Base-by-base conservation (phyloP, 1,140 invertebrate genomes). In the Pseudomyrmex flavicornis region DNA sequence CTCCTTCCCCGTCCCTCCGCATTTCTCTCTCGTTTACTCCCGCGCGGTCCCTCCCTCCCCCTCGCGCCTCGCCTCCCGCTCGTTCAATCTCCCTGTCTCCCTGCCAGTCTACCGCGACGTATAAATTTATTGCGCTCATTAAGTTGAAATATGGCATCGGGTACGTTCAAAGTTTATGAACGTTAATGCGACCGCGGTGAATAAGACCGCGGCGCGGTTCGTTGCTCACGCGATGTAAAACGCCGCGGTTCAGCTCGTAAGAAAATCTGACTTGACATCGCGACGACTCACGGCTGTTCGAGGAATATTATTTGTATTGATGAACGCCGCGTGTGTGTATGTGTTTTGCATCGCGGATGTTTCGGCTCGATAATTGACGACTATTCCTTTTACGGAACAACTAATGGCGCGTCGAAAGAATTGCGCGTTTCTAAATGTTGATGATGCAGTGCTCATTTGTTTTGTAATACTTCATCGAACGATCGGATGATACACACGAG, bases 81-180 rank as follows among this genome's bases (percentile, higher is more conserved):
- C 87, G 88, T 85, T 89, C 88, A 87, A 89, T 89, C 88, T 89
- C 84, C 86, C 85, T 89, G 82, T 90, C 86, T 82, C 73, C 77
- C 86, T 88, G 90, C 84, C 88, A 87, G 88, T 87, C 86, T 77
- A 84, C 83, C 85, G 66, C 85, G 88, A 86, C 84, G 87, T 86
- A 89, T 90, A 91, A 92, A 92, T 92, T 92, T 92, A 92, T 91
- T 79, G 88, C 86, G 77, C 91, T 92, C 91, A 91, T 92, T 92
- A 92, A 88, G 75, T 89, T 89, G 90, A 90, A 91, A 90, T 91
- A 91, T 91, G 73, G 90, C 87, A 89, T 88, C 85, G 88, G 84
- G 82, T 88, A 84, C 84, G 88, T 82, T 91, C 84, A 88, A 91
- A 90, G 90, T 91, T 91, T 91, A 91, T 91, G 90, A 92, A 91